Base-by-base conservation (phyloP, 2,113 vertebrate genomes). In the Mirza zaza region DNA sequence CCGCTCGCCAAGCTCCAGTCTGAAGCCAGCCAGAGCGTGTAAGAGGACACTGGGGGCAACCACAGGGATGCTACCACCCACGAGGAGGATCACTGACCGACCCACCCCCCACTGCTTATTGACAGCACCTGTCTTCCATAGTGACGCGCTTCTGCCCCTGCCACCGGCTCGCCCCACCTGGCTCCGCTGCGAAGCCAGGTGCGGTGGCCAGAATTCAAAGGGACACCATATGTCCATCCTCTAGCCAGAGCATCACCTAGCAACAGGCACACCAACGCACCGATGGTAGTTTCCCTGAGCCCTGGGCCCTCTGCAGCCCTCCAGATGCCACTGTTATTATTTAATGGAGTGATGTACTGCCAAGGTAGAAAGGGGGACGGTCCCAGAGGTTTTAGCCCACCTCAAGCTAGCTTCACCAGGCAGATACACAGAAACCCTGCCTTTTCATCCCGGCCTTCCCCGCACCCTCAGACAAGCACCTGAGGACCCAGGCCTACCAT, bases 291-390 rank as follows among this genome's bases (percentile, higher is more conserved):
- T 76, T 86, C 89, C 52, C 17, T 77, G 27, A 90, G 29, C 23
- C 75, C 36, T 6, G 23, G 27, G 55, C 11, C 1, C 52, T 57
- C 52, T 0, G 0, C 27, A 90, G 80, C 39, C 63, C 93, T 90
- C 75, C 42, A 87, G 80, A 92, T 39, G 80, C 88, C 91, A 87
- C 63, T 87, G 70, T 3, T 21, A 77, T 97, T 88, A 91, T 84
- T 97, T 94, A 80, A 77, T 20, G 75, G 71, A 77, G 36, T 67
- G 70, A 89, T 11, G 3, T 59, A 36, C n/a, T 67, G 94, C 42
- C 81, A 73, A 91, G 27, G n/a, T 27, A 25, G 13, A 45, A 34
- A 11, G 12, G 21, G 4, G 39, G 21, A 42, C 29, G 10, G 50
- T 39, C 15, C 59, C 59, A 55, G 48, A 48, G 13, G 4, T 80